Percentiles rank a stretch among this genome's conserved stretches.
Evolutionary conservation across 2,113 vertebrate genomes (phyloP).

Genomic region (Larimichthys crocea): DNA sequence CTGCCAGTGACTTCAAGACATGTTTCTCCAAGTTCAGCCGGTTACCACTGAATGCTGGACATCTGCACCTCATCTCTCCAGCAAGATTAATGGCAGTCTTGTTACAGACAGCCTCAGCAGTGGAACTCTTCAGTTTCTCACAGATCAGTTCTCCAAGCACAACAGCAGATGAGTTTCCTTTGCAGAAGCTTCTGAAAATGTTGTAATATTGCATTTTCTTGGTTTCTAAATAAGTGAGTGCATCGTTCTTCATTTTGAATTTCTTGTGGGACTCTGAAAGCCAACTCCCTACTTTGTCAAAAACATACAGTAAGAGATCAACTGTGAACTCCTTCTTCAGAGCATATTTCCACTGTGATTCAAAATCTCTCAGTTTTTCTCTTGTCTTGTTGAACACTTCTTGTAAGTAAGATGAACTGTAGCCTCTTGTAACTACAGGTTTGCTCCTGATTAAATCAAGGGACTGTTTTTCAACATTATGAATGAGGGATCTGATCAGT

Average conservation of each 20-base stretch:
- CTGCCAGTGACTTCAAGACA: constrained; percentile 80
- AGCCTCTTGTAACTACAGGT: constrained; percentile 55
- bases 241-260: constrained; percentile 77
- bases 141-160: constrained; percentile 79
- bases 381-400: constrained; percentile 69
- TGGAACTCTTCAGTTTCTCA: constrained; percentile 73
- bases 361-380: not conserved
- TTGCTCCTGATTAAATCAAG: not conserved
- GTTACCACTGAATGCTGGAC: constrained; percentile 77
- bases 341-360: not conserved
- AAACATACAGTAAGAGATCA: constrained; percentile 71
- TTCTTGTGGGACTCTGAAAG: constrained; percentile 68
- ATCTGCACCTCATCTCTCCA: constrained; percentile 63
- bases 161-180: constrained; percentile 75
- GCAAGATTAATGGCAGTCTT: constrained; percentile 70
- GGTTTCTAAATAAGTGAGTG: constrained; percentile 54
- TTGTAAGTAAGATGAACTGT: constrained; percentile 17
- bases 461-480: not conserved
- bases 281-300: constrained; percentile 27
- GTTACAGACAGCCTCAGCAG: constrained; percentile 27
- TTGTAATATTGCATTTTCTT: constrained; percentile 79
- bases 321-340: constrained; percentile 66
- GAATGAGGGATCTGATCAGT: not conserved
- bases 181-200: constrained; percentile 75
- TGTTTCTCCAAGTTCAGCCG: constrained; percentile 81